Evolutionary conservation across 2,888 invertebrate genomes (phyloP).

Genomic region (Branchellion lobata): DNA sequence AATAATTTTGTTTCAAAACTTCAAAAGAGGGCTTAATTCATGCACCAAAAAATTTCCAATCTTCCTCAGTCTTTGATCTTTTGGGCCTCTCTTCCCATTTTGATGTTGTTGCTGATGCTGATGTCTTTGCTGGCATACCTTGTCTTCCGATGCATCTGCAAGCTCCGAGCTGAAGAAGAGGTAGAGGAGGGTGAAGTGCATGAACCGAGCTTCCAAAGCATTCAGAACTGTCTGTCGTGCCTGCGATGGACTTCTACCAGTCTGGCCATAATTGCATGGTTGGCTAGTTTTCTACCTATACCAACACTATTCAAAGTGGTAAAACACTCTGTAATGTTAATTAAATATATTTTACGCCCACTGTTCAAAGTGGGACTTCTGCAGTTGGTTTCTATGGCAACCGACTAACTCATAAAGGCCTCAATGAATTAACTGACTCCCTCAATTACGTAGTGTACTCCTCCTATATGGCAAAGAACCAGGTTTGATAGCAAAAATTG

Average conservation of each 20-base stretch:
- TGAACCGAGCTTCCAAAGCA: background rate
- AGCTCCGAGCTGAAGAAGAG: background rate
- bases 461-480: constrained; percentile 23
- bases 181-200: background rate
- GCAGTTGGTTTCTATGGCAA: constrained; percentile 90
- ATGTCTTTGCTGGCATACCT: constrained; percentile 34
- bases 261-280: constrained; percentile 28
- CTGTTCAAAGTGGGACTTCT: constrained; percentile 74
- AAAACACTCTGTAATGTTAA: too few relatives aligned
- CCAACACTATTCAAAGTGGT: too few relatives aligned
- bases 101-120: constrained; percentile 27
- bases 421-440: constrained; percentile 15
- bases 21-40: too few relatives aligned
- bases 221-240: constrained; percentile 8
- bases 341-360: too few relatives aligned
- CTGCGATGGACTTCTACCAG: constrained; percentile 24
- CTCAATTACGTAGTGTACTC: constrained; percentile 26
- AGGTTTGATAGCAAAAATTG: background rate
- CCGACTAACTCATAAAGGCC: constrained; percentile 86
- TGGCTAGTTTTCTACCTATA: background rate
- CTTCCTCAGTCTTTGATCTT: constrained; percentile 21
- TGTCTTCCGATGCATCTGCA: constrained; percentile 31
- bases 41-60: too few relatives aligned
- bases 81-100: constrained; percentile 36
- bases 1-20: too few relatives aligned